These are phyloP conservation scores for Neelides sp. DNA, from an alignment of 1,140 invertebrate genomes.

Conservation along the genomic window DNA sequence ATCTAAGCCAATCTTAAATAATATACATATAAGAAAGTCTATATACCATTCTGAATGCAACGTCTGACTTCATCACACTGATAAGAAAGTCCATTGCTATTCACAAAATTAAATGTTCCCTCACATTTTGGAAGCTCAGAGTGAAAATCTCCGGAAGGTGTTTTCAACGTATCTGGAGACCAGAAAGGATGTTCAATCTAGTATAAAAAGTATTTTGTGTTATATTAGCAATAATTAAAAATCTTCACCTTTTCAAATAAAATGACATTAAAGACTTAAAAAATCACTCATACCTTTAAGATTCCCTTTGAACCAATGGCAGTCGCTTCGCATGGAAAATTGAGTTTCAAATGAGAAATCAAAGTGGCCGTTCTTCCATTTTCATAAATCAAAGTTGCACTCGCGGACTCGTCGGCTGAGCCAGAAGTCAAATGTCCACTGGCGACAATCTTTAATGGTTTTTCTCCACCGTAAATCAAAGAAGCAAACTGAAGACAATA, in stretches of 20 bases:
- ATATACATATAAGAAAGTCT: too few species aligned
- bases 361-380: slow-evolving; percentile 50
- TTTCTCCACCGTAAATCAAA: slow-evolving; percentile 50
- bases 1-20: too few species aligned
- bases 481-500: slow-evolving; percentile 65
- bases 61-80: slow-evolving; percentile 56
- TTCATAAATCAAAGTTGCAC: slow-evolving; percentile 48
- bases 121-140: slow-evolving; percentile 41
- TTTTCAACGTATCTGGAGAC: slow-evolving; percentile 36
- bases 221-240: slow-evolving; percentile 1
- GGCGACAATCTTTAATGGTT: slow-evolving; percentile 45
- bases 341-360: slow-evolving; percentile 39
- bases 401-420: slow-evolving; percentile 53
- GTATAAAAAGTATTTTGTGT: slow-evolving; percentile 18
- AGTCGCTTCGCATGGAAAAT: slow-evolving; percentile 50
- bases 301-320: slow-evolving; percentile 53
- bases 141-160: slow-evolving; percentile 35
- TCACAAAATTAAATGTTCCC: slow-evolving; percentile 46
- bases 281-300: slow-evolving; percentile 4
- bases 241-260: not conserved
- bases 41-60: slow-evolving; percentile 48
- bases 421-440: slow-evolving; percentile 48
- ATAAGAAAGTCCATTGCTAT: slow-evolving; percentile 56
- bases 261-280: not conserved
- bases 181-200: slow-evolving; percentile 44